A percentile compares a stretch with the other conserved stretches of the same genome.
Evolutionary conservation across 2,797 vertebrate genomes (phyloP).

Genomic region (Buceros bicornis): DNA sequence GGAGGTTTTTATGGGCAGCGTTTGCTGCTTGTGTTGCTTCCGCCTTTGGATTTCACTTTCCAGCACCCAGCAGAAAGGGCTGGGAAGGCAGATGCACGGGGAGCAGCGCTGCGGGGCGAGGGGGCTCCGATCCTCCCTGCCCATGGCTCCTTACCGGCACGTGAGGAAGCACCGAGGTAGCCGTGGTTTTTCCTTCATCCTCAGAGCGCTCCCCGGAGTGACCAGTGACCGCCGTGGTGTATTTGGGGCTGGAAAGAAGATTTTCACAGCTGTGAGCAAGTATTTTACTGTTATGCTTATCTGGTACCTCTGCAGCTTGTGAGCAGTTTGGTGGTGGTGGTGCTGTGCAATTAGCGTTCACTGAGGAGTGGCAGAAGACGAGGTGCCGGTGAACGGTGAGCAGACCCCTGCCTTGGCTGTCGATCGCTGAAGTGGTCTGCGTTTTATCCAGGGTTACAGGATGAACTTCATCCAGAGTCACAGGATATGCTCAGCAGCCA

Average conservation of each 20-base stretch:
- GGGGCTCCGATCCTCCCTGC: neutral
- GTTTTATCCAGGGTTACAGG: accelerated
- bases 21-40: neutral
- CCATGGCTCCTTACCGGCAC: neutral
- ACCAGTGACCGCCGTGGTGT: accelerated
- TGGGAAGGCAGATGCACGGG: neutral
- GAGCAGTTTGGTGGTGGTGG: accelerated
- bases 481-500: neutral
- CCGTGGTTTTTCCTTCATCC: neutral
- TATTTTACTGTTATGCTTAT: neutral
- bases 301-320: neutral
- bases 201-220: accelerated
- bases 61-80: neutral
- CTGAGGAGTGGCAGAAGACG: neutral
- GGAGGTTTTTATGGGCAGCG: neutral
- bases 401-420: neutral
- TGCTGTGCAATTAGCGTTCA: accelerated
- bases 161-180: neutral
- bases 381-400: accelerated
- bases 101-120: accelerated
- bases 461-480: neutral
- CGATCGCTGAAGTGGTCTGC: accelerated
- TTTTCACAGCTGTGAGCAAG: neutral
- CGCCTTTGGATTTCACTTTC: neutral
- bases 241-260: neutral